Base-by-base conservation (phyloP, 2,888 invertebrate genomes). In the Schizotus pectinicornis region DNA sequence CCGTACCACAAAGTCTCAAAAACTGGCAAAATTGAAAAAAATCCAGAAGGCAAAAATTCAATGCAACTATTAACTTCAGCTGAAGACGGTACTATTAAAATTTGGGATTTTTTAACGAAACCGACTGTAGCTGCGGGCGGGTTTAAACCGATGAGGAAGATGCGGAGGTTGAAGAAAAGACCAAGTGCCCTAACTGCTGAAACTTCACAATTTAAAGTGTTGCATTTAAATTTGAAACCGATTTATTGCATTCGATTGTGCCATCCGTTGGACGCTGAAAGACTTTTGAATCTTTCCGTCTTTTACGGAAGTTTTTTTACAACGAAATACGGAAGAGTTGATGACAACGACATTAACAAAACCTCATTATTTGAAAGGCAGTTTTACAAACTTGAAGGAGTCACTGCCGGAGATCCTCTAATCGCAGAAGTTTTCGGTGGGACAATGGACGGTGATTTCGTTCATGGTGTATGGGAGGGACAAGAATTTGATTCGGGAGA, bases 51-150 rank as follows among this genome's bases (percentile, higher is more conserved):
- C 64, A 53, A 61, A 67, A 75, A 80, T 14, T 81, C 86, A 7
- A 77, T 85, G 54, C 89, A 88, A 69, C 88, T 91, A 71, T 75
- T 87, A 2, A 86, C 89, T 0, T 82, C 84, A 22, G 84, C 88
- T 22, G 81, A 85, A 61, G 91, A 91, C 73, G 90, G 91, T 0
- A 83, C 79, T 0, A 80, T 91, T 42, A 81, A 87, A 36, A 85
- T 90, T 71, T 92, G 91, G 91, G 86, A 89, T 78, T 77, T 91
- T 46, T 84, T 86, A 61, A 80, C 81, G 56, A 76, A 74, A 61
- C 75, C 77, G 0, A 64, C 62, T 6, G 52, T 67, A 22, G 57
- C 65, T 56, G 59, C 71, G 51, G 75, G 76, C 38, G 74, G 74
- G 46, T 77, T 75, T 62, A 77, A 74, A 59, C 68, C 70, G 3